Conservation (phyloP, 53 echinoderm and acorn worm species). For the Zoroaster sp. region DNA sequence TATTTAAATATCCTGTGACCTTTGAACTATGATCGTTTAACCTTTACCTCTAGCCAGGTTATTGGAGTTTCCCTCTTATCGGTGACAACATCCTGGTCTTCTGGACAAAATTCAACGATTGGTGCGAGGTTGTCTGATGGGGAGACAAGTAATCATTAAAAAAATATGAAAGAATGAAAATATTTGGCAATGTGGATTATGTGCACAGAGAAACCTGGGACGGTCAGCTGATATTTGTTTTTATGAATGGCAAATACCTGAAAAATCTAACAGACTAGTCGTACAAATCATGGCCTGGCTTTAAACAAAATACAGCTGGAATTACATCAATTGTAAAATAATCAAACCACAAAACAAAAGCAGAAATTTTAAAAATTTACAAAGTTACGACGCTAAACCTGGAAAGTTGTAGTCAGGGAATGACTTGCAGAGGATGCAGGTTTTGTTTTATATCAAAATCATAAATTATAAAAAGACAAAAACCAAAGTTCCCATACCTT, state of each 20-base stretch:
- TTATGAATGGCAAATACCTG: background rate
- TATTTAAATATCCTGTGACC: too few relatives aligned
- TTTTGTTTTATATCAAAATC: too few relatives aligned
- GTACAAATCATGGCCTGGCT: background rate
- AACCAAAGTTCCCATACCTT: constrained; percentile 33
- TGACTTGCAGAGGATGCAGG: background rate
- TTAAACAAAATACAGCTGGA: background rate
- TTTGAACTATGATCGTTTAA: too few relatives aligned
- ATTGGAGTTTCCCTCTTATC: constrained; percentile 31
- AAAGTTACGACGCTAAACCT: background rate
- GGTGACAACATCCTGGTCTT: constrained; percentile 25
- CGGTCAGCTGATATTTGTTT: background rate
- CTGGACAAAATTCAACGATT: constrained; percentile 65
- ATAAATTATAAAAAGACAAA: background rate
- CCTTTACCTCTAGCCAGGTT: constrained; percentile 39
- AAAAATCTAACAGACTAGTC: background rate
- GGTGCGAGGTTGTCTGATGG: constrained; percentile 68
- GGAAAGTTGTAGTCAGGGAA: background rate
- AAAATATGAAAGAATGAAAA: background rate
- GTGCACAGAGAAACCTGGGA: too few relatives aligned
- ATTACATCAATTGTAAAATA: too few relatives aligned
- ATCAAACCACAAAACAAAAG: too few relatives aligned
- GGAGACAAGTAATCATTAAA: background rate
- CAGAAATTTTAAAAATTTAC: background rate
- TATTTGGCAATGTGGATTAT: background rate